These are phyloP conservation scores for Eurytoma adleriae DNA, from an alignment of 2,888 invertebrate species.

Conservation along the genomic window DNA sequence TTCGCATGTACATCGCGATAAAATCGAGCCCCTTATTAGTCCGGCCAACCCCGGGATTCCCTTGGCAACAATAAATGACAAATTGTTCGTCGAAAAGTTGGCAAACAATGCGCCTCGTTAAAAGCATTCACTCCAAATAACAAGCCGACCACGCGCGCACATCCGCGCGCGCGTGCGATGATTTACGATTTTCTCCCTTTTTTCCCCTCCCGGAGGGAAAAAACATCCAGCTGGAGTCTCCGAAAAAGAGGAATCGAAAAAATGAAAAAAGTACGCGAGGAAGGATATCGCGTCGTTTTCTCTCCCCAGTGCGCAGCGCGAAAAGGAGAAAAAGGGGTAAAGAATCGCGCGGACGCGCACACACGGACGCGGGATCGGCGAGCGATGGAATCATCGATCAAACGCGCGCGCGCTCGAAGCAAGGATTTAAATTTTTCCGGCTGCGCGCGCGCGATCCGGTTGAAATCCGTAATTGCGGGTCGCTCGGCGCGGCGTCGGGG, in stretches of 20 bases:
- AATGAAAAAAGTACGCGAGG: no score
- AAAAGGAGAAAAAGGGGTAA: background rate
- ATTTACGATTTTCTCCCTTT: no score
- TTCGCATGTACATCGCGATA: no score
- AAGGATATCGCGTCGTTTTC: background rate
- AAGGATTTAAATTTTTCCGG: constrained; percentile 46
- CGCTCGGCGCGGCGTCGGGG: constrained; percentile 10
- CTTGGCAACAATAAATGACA: no score
- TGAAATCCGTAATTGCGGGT: constrained; percentile 45
- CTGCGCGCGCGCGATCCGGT: constrained; percentile 25
- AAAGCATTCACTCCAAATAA: background rate
- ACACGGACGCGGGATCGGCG: constrained; percentile 5
- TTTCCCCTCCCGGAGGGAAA: no score
- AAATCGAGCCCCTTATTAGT: no score
- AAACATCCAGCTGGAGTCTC: no score
- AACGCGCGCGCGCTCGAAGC: constrained; percentile 26
- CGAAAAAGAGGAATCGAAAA: no score
- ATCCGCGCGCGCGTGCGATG: no score
- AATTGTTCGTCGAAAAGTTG: background rate
- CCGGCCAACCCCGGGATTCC: no score
- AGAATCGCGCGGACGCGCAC: background rate
- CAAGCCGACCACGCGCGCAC: no score
- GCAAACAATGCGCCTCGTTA: background rate
- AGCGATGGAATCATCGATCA: constrained; percentile 53
- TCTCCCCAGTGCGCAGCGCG: background rate